Evolutionary conservation across 1,140 invertebrate genomes (phyloP).

Genomic region (Neodiprion virginianus): DNA sequence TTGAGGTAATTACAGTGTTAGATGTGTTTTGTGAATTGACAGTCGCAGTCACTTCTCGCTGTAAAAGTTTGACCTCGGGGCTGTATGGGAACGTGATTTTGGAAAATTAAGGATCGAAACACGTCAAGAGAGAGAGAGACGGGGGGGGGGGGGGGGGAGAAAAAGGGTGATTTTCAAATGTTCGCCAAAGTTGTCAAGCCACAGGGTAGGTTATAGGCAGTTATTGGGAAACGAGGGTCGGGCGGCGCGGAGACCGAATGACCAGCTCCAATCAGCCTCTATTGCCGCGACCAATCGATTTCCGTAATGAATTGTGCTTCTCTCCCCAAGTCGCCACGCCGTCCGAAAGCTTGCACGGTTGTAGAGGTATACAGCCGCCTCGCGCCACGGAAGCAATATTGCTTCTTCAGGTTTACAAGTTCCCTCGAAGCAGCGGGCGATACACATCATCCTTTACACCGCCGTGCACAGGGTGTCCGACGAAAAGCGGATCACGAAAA

Average conservation of each 20-base stretch:
- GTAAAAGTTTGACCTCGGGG: no score
- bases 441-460: conserved; percentile 32
- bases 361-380: no score
- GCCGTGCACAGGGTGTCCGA: conserved; percentile 32
- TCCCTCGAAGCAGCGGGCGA: conserved; percentile 24
- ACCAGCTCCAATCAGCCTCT: conserved; percentile 49
- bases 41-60: no score
- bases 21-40: no score
- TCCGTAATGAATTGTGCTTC: conserved; percentile 51
- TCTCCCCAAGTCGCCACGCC: conserved; percentile 33
- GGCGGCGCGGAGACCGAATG: conserved; percentile 29
- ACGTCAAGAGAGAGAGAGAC: background rate
- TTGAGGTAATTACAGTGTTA: no score
- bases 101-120: conserved; percentile 12
- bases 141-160: conserved; percentile 8
- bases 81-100: no score
- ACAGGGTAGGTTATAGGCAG: no score
- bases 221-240: conserved; percentile 24
- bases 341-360: no score
- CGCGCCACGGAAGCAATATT: conserved; percentile 39
- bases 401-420: conserved; percentile 52
- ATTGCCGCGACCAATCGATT: conserved; percentile 47
- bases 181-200: no score
- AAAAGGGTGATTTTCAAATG: no score
- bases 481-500: conserved; percentile 25